These are phyloP conservation scores for Acanthurus tractus DNA, from an alignment of 2,797 vertebrate species.

Conservation along the genomic window DNA sequence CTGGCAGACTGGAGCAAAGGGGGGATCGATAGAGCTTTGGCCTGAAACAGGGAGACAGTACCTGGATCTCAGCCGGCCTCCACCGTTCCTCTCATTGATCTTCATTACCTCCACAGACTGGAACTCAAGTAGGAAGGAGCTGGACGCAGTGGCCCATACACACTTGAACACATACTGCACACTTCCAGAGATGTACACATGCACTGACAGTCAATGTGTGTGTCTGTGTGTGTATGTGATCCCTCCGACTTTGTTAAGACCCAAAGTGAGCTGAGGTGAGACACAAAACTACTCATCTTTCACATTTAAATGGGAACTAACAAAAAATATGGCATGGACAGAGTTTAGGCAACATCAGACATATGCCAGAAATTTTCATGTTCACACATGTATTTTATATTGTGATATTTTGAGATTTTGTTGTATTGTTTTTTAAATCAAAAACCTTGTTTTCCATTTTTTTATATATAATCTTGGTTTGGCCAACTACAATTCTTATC, in stretches of 20 bases:
- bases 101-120: slow-evolving; percentile 84
- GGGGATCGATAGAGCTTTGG: slow-evolving; percentile 86
- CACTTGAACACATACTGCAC: slow-evolving; percentile 42
- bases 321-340: neutral
- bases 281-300: neutral
- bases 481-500: too few species aligned
- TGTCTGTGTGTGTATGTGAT: slow-evolving; percentile 1
- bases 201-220: slow-evolving; percentile 4
- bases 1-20: slow-evolving; percentile 76
- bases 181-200: slow-evolving; percentile 2
- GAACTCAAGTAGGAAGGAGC: slow-evolving; percentile 64
- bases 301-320: slow-evolving; percentile 2
- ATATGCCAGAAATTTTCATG: neutral
- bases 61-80: slow-evolving; percentile 83
- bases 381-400: too few species aligned
- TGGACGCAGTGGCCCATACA: slow-evolving; percentile 55
- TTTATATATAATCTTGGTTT: neutral
- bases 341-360: neutral
- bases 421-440: too few species aligned
- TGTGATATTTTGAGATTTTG: too few species aligned
- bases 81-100: slow-evolving; percentile 86
- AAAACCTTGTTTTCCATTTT: neutral
- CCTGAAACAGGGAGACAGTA: slow-evolving; percentile 84
- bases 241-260: slow-evolving; percentile 36
- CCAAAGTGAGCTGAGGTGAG: slow-evolving; percentile 22